Base-by-base conservation (phyloP, 2,888 invertebrate species). In the Tanypteryx hageni region DNA sequence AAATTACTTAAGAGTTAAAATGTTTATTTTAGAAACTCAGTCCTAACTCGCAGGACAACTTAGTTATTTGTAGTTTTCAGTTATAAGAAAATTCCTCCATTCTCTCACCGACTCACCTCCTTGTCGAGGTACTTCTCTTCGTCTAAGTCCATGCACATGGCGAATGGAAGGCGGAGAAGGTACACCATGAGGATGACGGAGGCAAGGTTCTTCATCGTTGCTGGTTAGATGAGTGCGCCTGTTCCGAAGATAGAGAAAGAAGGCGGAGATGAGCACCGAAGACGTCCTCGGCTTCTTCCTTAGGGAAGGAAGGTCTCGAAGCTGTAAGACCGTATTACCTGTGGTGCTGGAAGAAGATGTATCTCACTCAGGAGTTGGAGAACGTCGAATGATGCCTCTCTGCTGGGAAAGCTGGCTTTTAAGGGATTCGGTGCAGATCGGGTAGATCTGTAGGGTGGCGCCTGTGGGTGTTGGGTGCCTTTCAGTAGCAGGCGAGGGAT, bases 151-250 rank as follows among this genome's bases (percentile, higher is more conserved):
- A 92, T 76, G 83, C 92, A 92, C 82, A 84, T 57, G 64, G 83
- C 92, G 22, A 92, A 61, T 57, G 92, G 92, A 22, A 92, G 61
- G 31, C 92, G 92, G 22, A 92, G 92, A 22, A 92, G 92, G 44
- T 92, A 92, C 16, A 92, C 59, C 44, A 84, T 83, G 61, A 92
- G 92, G 81, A 92, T 82, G 44, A 84, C 92, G 82, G 92, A 82
- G 58, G 83, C 83, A 22, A 92, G 64, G 83, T 84, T 92, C 83
- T 84, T 82, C 92, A 92, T 92, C 56, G 22, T 92, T 59, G 61
- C 58, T 76, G 76, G 76, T 0, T 2, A 76, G 76, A 76, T 76
- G 27, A 27, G 8, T 18, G 27, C 76, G 22, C 76, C 22, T 76
- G 76, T 22, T 76, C n/a, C n/a, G 76, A 10, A 76, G 76, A 22